Conservation (phyloP, 2,113 vertebrate genomes). For the Triplophysa dalaica region DNA sequence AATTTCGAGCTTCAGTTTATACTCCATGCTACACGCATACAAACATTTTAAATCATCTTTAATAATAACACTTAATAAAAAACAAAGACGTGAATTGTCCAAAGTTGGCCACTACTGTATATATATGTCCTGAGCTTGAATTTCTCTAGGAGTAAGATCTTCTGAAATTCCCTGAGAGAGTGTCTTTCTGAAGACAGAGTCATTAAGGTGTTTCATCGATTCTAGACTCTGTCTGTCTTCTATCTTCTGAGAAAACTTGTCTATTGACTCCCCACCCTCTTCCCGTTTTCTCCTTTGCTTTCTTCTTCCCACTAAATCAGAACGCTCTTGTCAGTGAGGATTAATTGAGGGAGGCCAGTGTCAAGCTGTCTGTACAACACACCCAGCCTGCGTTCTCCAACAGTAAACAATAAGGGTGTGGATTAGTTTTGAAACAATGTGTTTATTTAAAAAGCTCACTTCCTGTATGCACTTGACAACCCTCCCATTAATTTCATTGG, state of each 20-base stretch:
- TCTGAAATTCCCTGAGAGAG: neutral
- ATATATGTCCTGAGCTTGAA: neutral
- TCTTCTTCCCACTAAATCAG: slow-evolving; percentile 55
- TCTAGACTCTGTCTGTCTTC: slow-evolving; percentile 22
- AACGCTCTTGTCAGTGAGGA: slow-evolving; percentile 65
- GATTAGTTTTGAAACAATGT: slow-evolving; percentile 83
- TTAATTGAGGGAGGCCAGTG: slow-evolving; percentile 61
- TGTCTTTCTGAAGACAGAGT: slow-evolving; percentile 43
- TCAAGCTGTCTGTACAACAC: slow-evolving; percentile 63
- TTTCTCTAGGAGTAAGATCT: slow-evolving; percentile 11
- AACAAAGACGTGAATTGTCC: too few species aligned
- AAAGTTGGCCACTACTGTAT: neutral
- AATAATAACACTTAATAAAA: too few species aligned
- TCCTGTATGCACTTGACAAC: slow-evolving; percentile 76
- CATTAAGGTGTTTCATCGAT: slow-evolving; percentile 38
- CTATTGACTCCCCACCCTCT: slow-evolving; percentile 46
- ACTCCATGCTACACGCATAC: too few species aligned
- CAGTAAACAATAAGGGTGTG: slow-evolving; percentile 82
- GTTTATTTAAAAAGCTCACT: slow-evolving; percentile 80
- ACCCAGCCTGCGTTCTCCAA: slow-evolving; percentile 64
- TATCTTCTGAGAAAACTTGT: slow-evolving; percentile 35
- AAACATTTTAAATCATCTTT: too few species aligned
- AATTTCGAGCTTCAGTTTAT: too few species aligned
- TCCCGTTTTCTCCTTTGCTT: slow-evolving; percentile 57
- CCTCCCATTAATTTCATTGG: slow-evolving; percentile 79